These are phyloP conservation scores for Sebastes vulpes DNA, from an alignment of 2,797 vertebrate species.

Conservation along the genomic window DNA sequence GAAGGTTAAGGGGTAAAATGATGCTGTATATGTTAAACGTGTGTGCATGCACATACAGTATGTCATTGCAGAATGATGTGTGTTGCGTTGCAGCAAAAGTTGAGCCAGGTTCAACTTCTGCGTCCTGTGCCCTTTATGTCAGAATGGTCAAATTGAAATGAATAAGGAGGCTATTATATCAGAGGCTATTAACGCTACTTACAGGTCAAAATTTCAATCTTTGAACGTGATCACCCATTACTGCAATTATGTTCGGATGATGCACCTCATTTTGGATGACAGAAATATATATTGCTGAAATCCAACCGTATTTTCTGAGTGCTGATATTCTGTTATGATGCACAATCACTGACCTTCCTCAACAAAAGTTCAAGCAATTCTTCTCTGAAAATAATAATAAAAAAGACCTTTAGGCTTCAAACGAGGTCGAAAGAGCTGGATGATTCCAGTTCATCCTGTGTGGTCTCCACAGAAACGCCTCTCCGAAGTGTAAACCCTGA, in stretches of 20 bases:
- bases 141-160: not conserved
- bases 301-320: not conserved
- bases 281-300: not conserved
- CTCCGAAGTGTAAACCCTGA: conserved; percentile 50
- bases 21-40: not conserved
- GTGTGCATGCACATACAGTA: no score
- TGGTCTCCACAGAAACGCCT: conserved; percentile 50
- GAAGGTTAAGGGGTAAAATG: not conserved
- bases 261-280: not conserved
- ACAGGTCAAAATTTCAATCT: not conserved
- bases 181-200: not conserved
- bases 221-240: not conserved
- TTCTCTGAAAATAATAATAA: conserved; percentile 11
- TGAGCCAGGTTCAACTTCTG: not conserved
- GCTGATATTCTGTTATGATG: conserved; percentile 13
- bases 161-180: not conserved
- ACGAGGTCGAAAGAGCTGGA: conserved; percentile 40
- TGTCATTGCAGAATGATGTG: not conserved
- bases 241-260: not conserved
- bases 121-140: not conserved
- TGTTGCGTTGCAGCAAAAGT: not conserved
- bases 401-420: conserved; percentile 41
- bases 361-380: conserved; percentile 43
- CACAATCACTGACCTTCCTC: conserved; percentile 36
- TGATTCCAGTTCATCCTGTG: conserved; percentile 39